Percentiles rank a stretch among this genome's conserved stretches.
phyloP scores from a whole-genome alignment of 1,140 invertebrate genomes.

The Venturia canescens region DNA sequence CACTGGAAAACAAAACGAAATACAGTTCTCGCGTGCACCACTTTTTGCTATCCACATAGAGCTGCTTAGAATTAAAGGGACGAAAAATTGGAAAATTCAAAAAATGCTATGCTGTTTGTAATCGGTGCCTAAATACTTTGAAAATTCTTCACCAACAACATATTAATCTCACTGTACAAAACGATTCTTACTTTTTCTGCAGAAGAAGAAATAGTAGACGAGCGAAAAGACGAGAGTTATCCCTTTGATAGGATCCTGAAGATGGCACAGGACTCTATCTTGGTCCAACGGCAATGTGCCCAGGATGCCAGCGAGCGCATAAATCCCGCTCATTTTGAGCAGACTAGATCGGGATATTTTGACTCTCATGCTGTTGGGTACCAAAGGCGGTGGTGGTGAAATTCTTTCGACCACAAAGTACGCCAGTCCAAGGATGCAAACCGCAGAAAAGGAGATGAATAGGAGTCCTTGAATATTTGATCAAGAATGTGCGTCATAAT shows the following conservation, averaged over 20 bases:
- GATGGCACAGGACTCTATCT: constrained; percentile 78
- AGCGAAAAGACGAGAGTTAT: constrained; percentile 79
- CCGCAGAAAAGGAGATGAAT: constrained; percentile 65
- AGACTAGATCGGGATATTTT: constrained; percentile 64
- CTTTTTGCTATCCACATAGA: too few species aligned
- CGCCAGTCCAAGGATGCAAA: constrained; percentile 60
- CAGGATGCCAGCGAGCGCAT: constrained; percentile 68
- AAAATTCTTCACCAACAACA: too few species aligned
- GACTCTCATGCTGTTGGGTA: constrained; percentile 70
- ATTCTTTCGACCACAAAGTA: constrained; percentile 65
- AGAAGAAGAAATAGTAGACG: constrained; percentile 81
- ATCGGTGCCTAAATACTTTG: too few species aligned
- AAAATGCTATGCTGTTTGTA: too few species aligned
- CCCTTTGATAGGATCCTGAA: constrained; percentile 81
- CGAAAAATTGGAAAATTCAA: too few species aligned
- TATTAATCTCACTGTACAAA: too few species aligned
- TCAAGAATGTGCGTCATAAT: not conserved
- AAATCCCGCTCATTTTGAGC: constrained; percentile 69
- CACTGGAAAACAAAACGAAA: too few species aligned
- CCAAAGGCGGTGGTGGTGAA: constrained; percentile 67
- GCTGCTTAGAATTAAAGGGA: too few species aligned
- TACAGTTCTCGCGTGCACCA: too few species aligned
- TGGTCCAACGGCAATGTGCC: constrained; percentile 71
- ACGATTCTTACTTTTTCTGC: constrained; percentile 77
- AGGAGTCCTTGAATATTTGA: constrained; percentile 60